phyloP scores from a whole-genome alignment of 2,797 vertebrate species.

The Babyrousa celebensis region DNA sequence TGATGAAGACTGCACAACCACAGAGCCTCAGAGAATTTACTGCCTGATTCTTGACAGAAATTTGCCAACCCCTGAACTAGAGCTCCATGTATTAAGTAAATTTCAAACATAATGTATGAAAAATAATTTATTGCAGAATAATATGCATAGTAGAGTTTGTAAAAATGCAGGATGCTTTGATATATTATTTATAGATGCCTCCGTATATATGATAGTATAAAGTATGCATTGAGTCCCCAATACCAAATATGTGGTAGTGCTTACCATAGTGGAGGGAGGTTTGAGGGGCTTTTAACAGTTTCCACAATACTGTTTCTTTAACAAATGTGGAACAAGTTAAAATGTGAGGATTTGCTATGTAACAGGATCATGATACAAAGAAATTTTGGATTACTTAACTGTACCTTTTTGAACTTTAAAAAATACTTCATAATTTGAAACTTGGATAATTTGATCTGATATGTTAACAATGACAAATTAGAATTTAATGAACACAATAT shows the following conservation, averaged over 20 bases:
- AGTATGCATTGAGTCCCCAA: background rate
- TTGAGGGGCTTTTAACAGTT: background rate
- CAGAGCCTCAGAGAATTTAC: slow-evolving; percentile 32
- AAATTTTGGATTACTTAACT: slow-evolving; percentile 60
- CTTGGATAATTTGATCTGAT: slow-evolving; percentile 32
- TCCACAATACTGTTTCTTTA: background rate
- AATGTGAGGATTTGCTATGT: slow-evolving; percentile 23
- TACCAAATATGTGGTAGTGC: background rate
- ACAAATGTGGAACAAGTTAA: background rate
- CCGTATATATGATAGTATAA: background rate
- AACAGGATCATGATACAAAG: background rate
- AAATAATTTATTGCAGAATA: slow-evolving; percentile 56
- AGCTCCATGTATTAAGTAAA: slow-evolving; percentile 2
- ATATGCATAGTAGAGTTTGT: background rate
- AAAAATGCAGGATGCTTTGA: background rate
- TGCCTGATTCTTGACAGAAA: background rate
- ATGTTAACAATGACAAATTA: background rate
- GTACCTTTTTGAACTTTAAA: slow-evolving; percentile 55
- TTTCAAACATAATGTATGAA: slow-evolving; percentile 35
- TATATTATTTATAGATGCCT: slow-evolving; percentile 22
- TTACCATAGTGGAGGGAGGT: background rate
- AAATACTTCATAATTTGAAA: slow-evolving; percentile 60
- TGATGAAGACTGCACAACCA: background rate
- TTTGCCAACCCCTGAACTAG: slow-evolving; percentile 40
- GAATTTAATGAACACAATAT: slow-evolving; percentile 61